Evolutionary conservation across 2,888 invertebrate genomes (phyloP).

Genomic region (Drosophila melanosoma): DNA sequence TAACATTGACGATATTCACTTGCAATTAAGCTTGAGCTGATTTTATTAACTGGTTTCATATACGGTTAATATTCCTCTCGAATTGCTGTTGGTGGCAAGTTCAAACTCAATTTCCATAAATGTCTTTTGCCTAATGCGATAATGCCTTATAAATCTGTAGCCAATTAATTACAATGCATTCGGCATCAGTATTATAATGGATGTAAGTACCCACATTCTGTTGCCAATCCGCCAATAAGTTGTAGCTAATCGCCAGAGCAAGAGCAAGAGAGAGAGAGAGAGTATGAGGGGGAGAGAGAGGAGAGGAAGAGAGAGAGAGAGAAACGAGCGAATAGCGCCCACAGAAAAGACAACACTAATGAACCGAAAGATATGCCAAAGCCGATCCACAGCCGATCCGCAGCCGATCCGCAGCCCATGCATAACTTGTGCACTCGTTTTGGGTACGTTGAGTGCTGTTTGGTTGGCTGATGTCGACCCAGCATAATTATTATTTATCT

Average conservation of each 20-base stretch:
- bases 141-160: constrained; percentile 64
- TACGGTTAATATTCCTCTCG: constrained; percentile 6
- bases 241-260: constrained; percentile 59
- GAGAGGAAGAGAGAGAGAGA: constrained; percentile 5
- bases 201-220: constrained; percentile 56
- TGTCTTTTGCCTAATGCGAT: constrained; percentile 53
- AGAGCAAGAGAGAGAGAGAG: too few relatives aligned
- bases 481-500: constrained; percentile 79
- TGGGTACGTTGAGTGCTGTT: constrained; percentile 43
- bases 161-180: constrained; percentile 67
- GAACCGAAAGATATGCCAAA: constrained; percentile 74
- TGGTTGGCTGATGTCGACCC: constrained; percentile 55
- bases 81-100: constrained; percentile 14
- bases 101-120: constrained; percentile 27
- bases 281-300: background rate
- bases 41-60: constrained; percentile 32
- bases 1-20: background rate
- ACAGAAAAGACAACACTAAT: constrained; percentile 71
- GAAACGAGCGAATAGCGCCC: constrained; percentile 59
- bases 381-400: constrained; percentile 19
- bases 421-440: constrained; percentile 67
- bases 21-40: constrained; percentile 2
- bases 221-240: constrained; percentile 67
- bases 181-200: constrained; percentile 17
- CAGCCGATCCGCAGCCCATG: constrained; percentile 32